Evolutionary conservation across 2,113 vertebrate species (phyloP), one percentile per base, ranked within the genome.

Genomic region (Chaetura pelagica): DNA sequence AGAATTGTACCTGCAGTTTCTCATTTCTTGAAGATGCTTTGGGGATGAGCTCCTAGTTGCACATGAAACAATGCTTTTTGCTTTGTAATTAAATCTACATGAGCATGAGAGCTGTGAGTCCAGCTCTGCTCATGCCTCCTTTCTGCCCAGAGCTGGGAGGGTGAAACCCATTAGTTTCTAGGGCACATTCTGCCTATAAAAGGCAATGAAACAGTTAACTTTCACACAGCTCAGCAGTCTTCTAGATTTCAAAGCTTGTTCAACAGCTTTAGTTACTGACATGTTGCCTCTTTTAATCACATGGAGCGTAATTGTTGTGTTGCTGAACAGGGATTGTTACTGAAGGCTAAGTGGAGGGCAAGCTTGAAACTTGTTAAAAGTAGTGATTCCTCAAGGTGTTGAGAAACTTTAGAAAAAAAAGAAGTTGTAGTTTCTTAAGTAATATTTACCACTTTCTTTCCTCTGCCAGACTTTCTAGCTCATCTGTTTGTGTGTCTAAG

Each of bases 151-250:
- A 3, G 7, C 13, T 52, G 22, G 10, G 51, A 34, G 40, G 59
- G 42, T 59, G 80, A 27, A 44, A 55, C 66, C 51, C 11, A 1
- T 27, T 52, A 54, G 9, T 94, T 96, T 91, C 68, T 89, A 55
- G 93, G 73, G 75, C 77, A 74, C 7, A 1, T 89, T 91, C 77
- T 95, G 69, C 48, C 40, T 63, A 13, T 72, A 87, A 68, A 78
- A 57, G 38, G 63, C 52, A 94, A 20, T 91, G 80, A 91, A 94
- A 63, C 51, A 78, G 82, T 54, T 79, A 80, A 88, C 84, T 55
- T 93, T 55, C 67, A 78, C 63, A 90, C 59, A 91, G 81, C 71
- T 84, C 74, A 86, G 74, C 59, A 10, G 68, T 91, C 88, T 80
- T 63, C 9, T 51, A 21, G 48, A 30, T 77, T 85, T 85, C 61